phyloP scores from a whole-genome alignment of 2,797 vertebrate species.

The Cirrhinus molitorella region DNA sequence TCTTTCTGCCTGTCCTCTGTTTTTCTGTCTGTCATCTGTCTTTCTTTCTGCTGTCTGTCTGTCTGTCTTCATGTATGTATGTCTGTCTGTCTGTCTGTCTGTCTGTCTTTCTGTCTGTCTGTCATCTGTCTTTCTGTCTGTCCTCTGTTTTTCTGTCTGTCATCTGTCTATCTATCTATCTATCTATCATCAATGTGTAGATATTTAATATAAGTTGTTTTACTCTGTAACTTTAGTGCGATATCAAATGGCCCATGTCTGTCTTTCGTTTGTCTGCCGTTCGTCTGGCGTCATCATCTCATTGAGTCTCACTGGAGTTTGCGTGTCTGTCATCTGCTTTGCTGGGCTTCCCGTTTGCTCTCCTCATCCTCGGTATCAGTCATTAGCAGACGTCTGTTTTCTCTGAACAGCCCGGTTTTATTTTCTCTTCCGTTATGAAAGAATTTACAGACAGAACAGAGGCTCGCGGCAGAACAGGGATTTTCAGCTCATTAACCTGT shows the following conservation, averaged over 20 bases:
- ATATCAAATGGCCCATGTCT: neutral
- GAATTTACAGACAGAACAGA: neutral
- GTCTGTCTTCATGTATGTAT: neutral
- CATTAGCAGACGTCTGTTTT: constrained; percentile 44
- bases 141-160: neutral
- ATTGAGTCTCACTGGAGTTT: constrained; percentile 48
- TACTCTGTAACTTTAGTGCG: neutral
- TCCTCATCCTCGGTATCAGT: constrained; percentile 46
- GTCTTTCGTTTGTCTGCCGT: neutral
- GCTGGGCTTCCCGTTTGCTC: constrained; percentile 33
- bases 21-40: accelerated
- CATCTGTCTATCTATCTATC: neutral
- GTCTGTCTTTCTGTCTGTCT: accelerated
- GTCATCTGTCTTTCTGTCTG: accelerated
- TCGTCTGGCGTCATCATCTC: constrained; percentile 17
- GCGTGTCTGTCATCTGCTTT: constrained; percentile 73
- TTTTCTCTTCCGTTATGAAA: neutral
- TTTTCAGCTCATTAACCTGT: constrained; percentile 33
- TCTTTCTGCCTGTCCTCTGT: neutral
- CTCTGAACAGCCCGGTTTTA: constrained; percentile 21
- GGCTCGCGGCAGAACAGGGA: constrained; percentile 16
- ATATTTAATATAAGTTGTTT: neutral
- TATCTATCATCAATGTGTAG: neutral
- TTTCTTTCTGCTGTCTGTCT: neutral
- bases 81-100: neutral